A percentile compares a stretch with the other conserved stretches of the same genome.
Evolutionary conservation across 2,888 invertebrate genomes (phyloP).

Genomic region (Itoplectis maculator): DNA sequence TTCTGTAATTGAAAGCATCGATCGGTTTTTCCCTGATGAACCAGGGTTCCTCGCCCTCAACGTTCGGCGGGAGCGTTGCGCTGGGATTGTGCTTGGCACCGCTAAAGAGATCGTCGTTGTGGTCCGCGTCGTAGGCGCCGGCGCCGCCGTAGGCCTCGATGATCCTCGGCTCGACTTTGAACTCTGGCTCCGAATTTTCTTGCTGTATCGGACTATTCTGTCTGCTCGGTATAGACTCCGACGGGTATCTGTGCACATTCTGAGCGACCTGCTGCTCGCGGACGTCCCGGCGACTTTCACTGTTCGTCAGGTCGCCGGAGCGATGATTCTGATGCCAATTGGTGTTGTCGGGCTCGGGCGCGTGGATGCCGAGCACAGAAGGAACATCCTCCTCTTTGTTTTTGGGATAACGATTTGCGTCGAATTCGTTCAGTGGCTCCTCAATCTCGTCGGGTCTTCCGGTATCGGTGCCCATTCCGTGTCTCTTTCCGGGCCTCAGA

Average conservation of each 20-base stretch:
- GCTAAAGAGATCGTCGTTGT: slow-evolving; percentile 71
- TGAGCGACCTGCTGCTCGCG: slow-evolving; percentile 5
- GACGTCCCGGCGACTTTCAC: slow-evolving; percentile 48
- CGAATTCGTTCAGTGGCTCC: background rate
- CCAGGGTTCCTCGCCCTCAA: slow-evolving; percentile 74
- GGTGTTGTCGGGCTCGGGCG: slow-evolving; percentile 1
- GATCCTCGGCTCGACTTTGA: slow-evolving; percentile 72
- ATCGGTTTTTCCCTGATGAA: slow-evolving; percentile 73
- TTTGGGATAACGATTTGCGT: background rate
- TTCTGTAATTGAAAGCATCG: slow-evolving; percentile 44
- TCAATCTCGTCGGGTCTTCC: background rate
- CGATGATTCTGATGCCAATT: slow-evolving; percentile 76
- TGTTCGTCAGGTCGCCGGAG: slow-evolving; percentile 72
- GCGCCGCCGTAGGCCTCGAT: slow-evolving; percentile 78
- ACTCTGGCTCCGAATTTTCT: slow-evolving; percentile 18
- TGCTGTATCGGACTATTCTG: slow-evolving; percentile 7
- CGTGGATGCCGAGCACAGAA: slow-evolving; percentile 51
- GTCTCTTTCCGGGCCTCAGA: slow-evolving; percentile 59
- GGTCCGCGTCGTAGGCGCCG: slow-evolving; percentile 73
- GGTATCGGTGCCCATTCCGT: slow-evolving; percentile 9
- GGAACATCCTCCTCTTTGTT: slow-evolving; percentile 6
- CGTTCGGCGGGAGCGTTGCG: slow-evolving; percentile 73
- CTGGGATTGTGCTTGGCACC: slow-evolving; percentile 75
- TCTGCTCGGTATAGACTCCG: background rate
- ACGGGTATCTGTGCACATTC: background rate